Base-by-base conservation (phyloP, 2,888 invertebrate genomes). In the Drosophila nr. perissopoda region DNA sequence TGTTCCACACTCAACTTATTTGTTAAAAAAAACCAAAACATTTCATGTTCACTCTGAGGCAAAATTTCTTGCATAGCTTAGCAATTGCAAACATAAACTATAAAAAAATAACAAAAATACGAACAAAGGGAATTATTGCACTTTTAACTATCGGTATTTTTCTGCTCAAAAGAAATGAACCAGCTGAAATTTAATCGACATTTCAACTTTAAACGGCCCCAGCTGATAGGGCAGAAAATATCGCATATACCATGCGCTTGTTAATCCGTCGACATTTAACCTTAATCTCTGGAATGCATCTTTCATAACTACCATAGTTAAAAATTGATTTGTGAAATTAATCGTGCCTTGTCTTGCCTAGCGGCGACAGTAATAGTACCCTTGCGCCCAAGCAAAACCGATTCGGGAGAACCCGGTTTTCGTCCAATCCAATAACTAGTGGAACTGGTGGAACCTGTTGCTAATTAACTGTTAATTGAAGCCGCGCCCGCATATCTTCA, bases 401-500 rank as follows among this genome's bases (percentile, higher is more conserved):
- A 54, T 54, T 38, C 27, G 27, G n/a, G 4, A 29, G 8, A 46
- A 56, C 27, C 34, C 46, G 31, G 16, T 40, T 76, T 63, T 63
- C 18, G 18, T 33, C 11, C 36, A 36, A 31, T 25, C 31, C 36
- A 48, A 6, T 59, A 64, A 57, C 29, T 27, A 8, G n/a, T 18
- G 49, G 36, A 61, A 38, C 51, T 59, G 57, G 67, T 62, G 76
- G 51, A 80, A 76, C 76, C 81, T 76, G 76, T 80, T 78, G 76
- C 49, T 79, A 78, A 80, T 78, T 76, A 29, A 67, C 42, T 38
- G 61, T 62, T 76, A 71, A 78, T 75, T 79, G 48, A 34, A 75
- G 71, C 61, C 58, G 81, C 64, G 64, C 88, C 79, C 70, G 74
- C 54, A 68, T 56, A 31, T 1, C 11, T 25, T 40, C 16, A 31